These are phyloP conservation scores for Psococerastis gibbosa DNA, from an alignment of 2,888 invertebrate genomes.

Conservation along the genomic window DNA sequence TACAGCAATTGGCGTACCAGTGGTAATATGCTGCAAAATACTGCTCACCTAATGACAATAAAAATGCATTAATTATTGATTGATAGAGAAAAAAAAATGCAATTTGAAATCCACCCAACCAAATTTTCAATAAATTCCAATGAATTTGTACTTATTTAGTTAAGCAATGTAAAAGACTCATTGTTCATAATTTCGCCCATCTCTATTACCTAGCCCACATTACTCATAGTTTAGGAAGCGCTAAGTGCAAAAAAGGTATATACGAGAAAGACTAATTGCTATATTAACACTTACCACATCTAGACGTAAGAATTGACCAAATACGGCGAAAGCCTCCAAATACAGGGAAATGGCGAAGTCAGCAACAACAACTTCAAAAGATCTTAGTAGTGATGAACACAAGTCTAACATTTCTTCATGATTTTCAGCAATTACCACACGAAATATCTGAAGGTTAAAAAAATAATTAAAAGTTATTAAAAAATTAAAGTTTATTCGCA, in stretches of 20 bases:
- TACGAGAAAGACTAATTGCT: too few relatives aligned
- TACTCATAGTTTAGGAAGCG: too few relatives aligned
- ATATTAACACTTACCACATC: neutral
- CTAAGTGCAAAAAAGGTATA: too few relatives aligned
- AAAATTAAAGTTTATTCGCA: too few relatives aligned
- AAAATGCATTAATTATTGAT: neutral
- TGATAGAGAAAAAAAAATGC: neutral
- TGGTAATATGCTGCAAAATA: neutral
- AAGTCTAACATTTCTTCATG: slow-evolving; percentile 18
- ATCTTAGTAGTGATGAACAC: slow-evolving; percentile 18
- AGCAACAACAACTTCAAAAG: slow-evolving; percentile 29
- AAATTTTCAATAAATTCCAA: too few relatives aligned
- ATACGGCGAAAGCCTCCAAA: slow-evolving; percentile 41
- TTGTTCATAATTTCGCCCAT: too few relatives aligned
- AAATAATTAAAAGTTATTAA: too few relatives aligned
- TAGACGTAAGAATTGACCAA: slow-evolving; percentile 23
- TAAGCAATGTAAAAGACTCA: too few relatives aligned
- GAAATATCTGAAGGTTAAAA: neutral
- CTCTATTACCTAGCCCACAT: too few relatives aligned
- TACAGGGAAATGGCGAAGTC: slow-evolving; percentile 40
- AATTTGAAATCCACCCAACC: too few relatives aligned
- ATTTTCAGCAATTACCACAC: slow-evolving; percentile 13
- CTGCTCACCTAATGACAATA: neutral
- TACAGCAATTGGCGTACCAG: neutral
- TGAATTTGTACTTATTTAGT: too few relatives aligned